Evolutionary conservation across 35 echinoderm and acorn worm species (phyloP), one percentile per base, ranked within the genome.

Genomic region (Apostichopus japonicus): DNA sequence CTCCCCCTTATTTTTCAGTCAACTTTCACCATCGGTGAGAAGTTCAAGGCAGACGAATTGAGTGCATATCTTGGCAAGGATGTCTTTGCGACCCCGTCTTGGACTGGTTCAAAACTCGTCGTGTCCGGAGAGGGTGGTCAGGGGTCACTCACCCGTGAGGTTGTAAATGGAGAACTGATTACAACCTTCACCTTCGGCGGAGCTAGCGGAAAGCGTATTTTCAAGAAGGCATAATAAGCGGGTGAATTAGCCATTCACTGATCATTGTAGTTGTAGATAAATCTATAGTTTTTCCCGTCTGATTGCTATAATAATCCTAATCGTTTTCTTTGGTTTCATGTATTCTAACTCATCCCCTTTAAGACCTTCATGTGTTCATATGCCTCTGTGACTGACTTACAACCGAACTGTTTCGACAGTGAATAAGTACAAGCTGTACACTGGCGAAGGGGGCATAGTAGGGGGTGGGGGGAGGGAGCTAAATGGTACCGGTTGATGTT

Each of bases 11-110:
- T 11, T 77, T 58, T 72, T 27, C 79, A 96, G 92, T 65, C 89
- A 10, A 93, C 86, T 21, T 90, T 97, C 54, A 93, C 93, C 17
- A 90, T 97, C 86, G 95, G 95, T 71, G 87, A 79, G 27, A 79
- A 78, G 13, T 93, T 93, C 81, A 84, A 92, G 75, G 91, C 94
- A 17, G 54, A 53, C 10, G 94, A 95, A 55, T 17, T 97, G 0
- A 75, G 80, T 55, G 89, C 87, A 22, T 86, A 87, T 16, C 83
- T 78, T 22, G 78, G 86, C 62, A 88, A 97, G 65, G 92, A 92
- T 16, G 86, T 95, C n/a, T 72, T 27, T 33, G 93, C 86, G 25
- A 94, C 95, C 8, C 86, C 93, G 17, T 23, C 58, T 13, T 94
- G 93, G 95, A 62, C 92, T 61, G 93, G 93, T 16, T 54, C 33